Conservation (phyloP, 23 tunicate genomes). For the Styela clava region DNA sequence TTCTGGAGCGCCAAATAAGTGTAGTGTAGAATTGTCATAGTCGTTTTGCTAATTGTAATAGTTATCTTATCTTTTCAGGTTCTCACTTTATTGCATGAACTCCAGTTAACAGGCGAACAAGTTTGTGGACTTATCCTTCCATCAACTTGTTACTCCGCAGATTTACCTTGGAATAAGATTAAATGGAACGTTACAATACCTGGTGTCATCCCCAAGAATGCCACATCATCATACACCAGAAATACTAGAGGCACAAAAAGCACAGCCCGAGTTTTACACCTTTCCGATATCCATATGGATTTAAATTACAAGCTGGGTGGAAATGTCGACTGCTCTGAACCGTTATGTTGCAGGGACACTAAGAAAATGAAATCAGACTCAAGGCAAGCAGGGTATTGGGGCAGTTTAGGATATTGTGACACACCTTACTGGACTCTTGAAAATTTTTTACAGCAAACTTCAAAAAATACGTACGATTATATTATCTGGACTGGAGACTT, state of each 20-base stretch:
- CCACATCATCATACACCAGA: background rate
- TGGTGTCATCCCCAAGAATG: background rate
- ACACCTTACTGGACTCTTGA: conserved; percentile 80
- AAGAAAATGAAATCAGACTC: background rate
- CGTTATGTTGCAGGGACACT: conserved; percentile 66
- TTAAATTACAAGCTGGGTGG: conserved; percentile 50
- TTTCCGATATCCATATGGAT: conserved; percentile 90
- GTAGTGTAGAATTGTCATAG: too few relatives aligned
- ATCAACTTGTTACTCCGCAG: conserved; percentile 40
- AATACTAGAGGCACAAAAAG: background rate
- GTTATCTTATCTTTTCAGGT: too few relatives aligned
- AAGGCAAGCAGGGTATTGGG: conserved; percentile 79
- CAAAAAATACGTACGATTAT: conserved; percentile 66
- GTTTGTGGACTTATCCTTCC: conserved; percentile 84
- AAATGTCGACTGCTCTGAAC: conserved; percentile 65
- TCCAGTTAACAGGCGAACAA: conserved; percentile 42
- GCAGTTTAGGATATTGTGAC: conserved; percentile 74
- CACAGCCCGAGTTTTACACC: conserved; percentile 65
- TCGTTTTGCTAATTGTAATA: too few relatives aligned
- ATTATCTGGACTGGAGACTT: conserved; percentile 97
- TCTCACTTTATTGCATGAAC: conserved; percentile 31
- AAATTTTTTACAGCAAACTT: conserved; percentile 37
- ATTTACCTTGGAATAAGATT: conserved; percentile 68
- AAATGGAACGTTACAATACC: conserved; percentile 76
- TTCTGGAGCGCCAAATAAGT: too few relatives aligned